Evolutionary conservation across 2,113 vertebrate genomes (phyloP).

Genomic region (Vulpes ferrilata): DNA sequence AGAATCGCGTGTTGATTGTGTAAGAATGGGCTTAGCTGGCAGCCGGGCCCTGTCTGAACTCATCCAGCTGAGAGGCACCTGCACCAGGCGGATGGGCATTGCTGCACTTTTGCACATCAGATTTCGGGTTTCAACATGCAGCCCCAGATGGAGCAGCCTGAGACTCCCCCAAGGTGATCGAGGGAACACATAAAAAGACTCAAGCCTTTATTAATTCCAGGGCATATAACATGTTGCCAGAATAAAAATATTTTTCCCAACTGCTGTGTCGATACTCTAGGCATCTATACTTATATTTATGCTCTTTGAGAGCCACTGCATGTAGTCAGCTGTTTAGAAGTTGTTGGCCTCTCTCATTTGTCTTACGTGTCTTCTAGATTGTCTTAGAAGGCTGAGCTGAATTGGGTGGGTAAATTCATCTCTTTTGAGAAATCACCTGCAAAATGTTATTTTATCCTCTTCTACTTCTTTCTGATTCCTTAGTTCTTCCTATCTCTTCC

Average conservation of each 20-base stretch:
- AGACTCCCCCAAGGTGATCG: constrained; percentile 62
- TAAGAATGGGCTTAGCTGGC: constrained; percentile 78
- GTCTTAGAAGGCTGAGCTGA: constrained; percentile 42
- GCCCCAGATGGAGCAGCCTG: constrained; percentile 63
- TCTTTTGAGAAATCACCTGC: constrained; percentile 9
- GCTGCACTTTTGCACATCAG: constrained; percentile 78
- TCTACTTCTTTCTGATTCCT: not conserved
- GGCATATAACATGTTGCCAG: not conserved
- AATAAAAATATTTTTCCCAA: constrained; percentile 20
- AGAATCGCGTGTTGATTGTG: constrained; percentile 65
- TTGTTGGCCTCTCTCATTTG: constrained; percentile 30
- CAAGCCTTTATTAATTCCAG: not conserved
- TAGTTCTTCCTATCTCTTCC: not conserved
- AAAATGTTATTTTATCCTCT: not conserved
- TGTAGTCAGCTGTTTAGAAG: not conserved
- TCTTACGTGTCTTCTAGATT: not conserved
- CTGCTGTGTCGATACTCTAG: rapidly evolving
- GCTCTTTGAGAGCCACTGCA: rapidly evolving
- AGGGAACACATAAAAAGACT: not conserved
- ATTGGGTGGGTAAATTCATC: not conserved
- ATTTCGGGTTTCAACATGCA: constrained; percentile 72
- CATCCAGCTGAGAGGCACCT: constrained; percentile 69
- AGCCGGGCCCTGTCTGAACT: constrained; percentile 83
- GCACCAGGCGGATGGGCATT: constrained; percentile 29
- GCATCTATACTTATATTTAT: rapidly evolving